phyloP scores from a whole-genome alignment of 2,888 invertebrate species.

The Trachelus troglodyta region DNA sequence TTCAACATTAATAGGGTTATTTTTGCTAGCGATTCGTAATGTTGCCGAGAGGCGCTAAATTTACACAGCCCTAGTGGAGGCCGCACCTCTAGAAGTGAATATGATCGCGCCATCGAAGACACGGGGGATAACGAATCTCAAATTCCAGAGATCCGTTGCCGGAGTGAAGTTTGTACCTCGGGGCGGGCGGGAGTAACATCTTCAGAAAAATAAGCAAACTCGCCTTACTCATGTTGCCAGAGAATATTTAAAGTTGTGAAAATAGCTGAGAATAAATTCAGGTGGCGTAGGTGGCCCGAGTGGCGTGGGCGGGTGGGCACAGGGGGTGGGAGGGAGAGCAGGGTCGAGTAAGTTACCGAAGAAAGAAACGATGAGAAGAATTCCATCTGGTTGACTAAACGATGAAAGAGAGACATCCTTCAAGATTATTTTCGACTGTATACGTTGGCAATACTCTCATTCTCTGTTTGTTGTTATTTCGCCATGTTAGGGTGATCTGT shows the following conservation, averaged over 20 bases:
- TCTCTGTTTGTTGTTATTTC: background rate
- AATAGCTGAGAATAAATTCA: constrained; percentile 21
- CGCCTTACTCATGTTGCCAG: constrained; percentile 27
- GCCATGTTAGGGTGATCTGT: background rate
- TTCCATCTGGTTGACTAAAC: background rate
- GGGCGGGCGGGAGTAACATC: background rate
- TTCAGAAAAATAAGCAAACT: background rate
- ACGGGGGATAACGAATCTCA: background rate
- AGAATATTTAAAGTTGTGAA: constrained; percentile 35
- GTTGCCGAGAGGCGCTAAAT: background rate
- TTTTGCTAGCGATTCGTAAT: constrained; percentile 15
- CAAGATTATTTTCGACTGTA: background rate
- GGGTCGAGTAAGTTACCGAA: background rate
- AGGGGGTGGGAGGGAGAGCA: no score
- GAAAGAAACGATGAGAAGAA: background rate
- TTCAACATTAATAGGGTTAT: constrained; percentile 28
- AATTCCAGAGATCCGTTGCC: background rate
- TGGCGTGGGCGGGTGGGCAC: background rate
- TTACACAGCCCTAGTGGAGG: background rate
- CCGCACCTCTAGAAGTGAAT: constrained; percentile 11
- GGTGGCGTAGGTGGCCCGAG: background rate
- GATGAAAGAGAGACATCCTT: background rate
- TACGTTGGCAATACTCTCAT: background rate
- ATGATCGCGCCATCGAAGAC: background rate
- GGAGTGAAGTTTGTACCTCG: background rate